Evolutionary conservation across 1,140 invertebrate species (phyloP).

Genomic region (Hyphantria cunea): DNA sequence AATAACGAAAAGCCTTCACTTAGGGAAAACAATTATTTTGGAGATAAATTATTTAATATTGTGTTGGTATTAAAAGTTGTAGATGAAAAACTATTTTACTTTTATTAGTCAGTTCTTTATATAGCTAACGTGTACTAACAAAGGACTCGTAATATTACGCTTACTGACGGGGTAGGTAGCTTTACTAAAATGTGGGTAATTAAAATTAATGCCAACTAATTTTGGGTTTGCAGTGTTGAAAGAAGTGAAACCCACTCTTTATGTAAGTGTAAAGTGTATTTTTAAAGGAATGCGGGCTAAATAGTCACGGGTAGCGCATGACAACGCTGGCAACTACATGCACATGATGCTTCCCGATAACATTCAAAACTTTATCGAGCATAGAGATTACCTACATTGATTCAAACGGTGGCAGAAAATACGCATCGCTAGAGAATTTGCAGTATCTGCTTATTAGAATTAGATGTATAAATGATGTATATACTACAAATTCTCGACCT

Average conservation of each 20-base stretch:
- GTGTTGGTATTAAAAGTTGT: slow-evolving; percentile 3
- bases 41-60: not conserved
- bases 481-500: slow-evolving; percentile 39
- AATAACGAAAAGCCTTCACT: too few species aligned
- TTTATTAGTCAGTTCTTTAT: not conserved
- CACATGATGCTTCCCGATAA: slow-evolving; percentile 66
- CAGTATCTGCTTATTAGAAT: slow-evolving; percentile 38
- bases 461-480: slow-evolving; percentile 27
- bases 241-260: slow-evolving; percentile 72
- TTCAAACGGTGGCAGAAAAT: slow-evolving; percentile 31
- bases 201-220: slow-evolving; percentile 70
- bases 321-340: slow-evolving; percentile 62
- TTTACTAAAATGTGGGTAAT: slow-evolving; percentile 50
- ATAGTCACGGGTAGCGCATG: slow-evolving; percentile 76
- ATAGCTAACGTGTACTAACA: slow-evolving; percentile 42
- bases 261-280: slow-evolving; percentile 74
- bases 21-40: not conserved
- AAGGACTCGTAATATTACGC: slow-evolving; percentile 33
- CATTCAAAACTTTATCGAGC: slow-evolving; percentile 29
- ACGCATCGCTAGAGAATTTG: slow-evolving; percentile 46
- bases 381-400: slow-evolving; percentile 27
- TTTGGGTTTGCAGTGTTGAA: slow-evolving; percentile 80
- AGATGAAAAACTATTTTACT: slow-evolving; percentile 1
- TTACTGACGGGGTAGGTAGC: slow-evolving; percentile 53
- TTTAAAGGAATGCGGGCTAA: slow-evolving; percentile 70